Conservation (phyloP, 2,888 invertebrate species). For the Deladenus siricidicola region DNA sequence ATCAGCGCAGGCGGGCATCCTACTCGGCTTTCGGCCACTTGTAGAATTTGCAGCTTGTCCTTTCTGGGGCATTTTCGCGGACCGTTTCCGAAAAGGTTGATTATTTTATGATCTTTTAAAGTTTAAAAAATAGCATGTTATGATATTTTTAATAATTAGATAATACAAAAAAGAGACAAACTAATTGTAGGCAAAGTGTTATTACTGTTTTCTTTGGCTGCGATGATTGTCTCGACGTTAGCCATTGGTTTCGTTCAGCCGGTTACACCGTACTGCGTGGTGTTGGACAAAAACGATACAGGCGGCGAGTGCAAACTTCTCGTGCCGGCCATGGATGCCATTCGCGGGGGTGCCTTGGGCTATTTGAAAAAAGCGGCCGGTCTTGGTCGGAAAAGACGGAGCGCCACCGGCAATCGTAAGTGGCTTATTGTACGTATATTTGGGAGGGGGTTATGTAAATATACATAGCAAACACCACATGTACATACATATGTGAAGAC, state of each 20-base stretch:
- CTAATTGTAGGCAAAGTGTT: slow-evolving; percentile 62
- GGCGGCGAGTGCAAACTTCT: slow-evolving; percentile 36
- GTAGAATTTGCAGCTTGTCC: slow-evolving; percentile 94
- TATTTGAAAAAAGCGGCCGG: slow-evolving; percentile 39
- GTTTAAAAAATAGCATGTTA: slow-evolving; percentile 6
- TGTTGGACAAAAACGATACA: slow-evolving; percentile 28
- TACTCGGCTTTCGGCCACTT: slow-evolving; percentile 85
- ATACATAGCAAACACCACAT: too few relatives aligned
- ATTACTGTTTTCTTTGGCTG: slow-evolving; percentile 77
- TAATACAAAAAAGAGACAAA: too few relatives aligned
- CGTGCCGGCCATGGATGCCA: slow-evolving; percentile 30
- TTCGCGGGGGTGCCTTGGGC: slow-evolving; percentile 46
- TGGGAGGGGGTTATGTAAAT: not conserved
- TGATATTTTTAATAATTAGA: not conserved
- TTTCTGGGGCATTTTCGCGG: slow-evolving; percentile 92
- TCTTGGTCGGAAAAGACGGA: slow-evolving; percentile 27
- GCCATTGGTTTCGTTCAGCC: slow-evolving; percentile 91
- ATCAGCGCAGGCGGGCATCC: slow-evolving; percentile 62
- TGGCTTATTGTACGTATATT: too few relatives aligned
- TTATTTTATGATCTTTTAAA: too few relatives aligned
- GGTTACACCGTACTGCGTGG: slow-evolving; percentile 63
- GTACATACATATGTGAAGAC: too few relatives aligned
- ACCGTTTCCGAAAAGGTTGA: slow-evolving; percentile 60
- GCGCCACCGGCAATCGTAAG: slow-evolving; percentile 27
- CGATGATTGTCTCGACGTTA: slow-evolving; percentile 93